Conservation (phyloP, 2,797 vertebrate genomes). For the Tachyglossus aculeatus region DNA sequence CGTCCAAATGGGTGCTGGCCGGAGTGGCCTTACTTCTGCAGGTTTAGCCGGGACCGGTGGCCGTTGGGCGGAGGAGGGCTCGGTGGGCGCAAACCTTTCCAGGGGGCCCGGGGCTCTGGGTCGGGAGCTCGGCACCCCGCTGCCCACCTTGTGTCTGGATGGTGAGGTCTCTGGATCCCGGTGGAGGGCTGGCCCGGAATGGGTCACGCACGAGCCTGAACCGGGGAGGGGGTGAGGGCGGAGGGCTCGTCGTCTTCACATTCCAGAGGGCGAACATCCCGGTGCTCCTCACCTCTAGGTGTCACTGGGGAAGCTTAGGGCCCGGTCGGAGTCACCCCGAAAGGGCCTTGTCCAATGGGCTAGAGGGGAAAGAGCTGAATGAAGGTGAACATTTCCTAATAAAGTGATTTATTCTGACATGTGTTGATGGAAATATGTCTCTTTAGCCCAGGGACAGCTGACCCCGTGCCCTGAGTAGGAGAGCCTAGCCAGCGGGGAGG, state of each 20-base stretch:
- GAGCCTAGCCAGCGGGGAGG: no score
- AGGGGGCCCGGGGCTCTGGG: neutral
- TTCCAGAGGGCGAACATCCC: neutral
- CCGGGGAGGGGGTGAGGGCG: neutral
- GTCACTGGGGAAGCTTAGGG: neutral
- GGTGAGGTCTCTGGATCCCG: neutral
- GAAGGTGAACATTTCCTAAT: constrained; percentile 34
- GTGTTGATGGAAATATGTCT: no score
- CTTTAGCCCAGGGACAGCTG: no score
- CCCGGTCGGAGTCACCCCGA: neutral
- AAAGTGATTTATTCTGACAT: constrained; percentile 31
- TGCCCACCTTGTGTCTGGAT: neutral
- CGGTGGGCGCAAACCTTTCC: rapidly evolving
- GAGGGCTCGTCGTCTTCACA: neutral
- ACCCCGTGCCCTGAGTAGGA: no score
- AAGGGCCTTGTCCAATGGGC: neutral
- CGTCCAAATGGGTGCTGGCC: constrained; percentile 92
- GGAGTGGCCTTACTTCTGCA: constrained; percentile 92
- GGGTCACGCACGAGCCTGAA: neutral
- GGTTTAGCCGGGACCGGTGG: constrained; percentile 60
- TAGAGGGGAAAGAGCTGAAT: neutral
- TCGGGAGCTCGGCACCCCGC: neutral
- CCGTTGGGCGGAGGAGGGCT: neutral
- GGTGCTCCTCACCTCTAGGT: neutral
- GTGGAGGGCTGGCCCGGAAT: neutral